These are phyloP conservation scores for Thaumetopoea pityocampa DNA, from an alignment of 1,140 invertebrate genomes.

Conservation along the genomic window DNA sequence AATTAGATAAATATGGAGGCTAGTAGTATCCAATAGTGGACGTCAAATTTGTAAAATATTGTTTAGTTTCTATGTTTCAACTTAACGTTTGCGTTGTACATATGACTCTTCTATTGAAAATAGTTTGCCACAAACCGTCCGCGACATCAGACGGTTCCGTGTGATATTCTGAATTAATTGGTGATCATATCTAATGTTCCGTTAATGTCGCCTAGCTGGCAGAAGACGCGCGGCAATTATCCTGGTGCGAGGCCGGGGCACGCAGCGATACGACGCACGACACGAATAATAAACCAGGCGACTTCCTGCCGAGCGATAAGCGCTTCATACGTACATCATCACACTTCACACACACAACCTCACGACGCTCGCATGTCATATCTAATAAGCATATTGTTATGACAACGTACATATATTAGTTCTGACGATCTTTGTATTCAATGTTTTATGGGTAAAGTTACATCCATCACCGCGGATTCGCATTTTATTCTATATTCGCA, in stretches of 20 bases:
- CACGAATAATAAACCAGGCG: slow-evolving; percentile 72
- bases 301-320: slow-evolving; percentile 71
- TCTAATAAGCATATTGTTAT: slow-evolving; percentile 20
- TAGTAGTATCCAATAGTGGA: too few species aligned
- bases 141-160: too few species aligned
- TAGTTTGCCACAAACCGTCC: too few species aligned
- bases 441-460: too few species aligned
- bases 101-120: too few species aligned
- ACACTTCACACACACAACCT: slow-evolving; percentile 38
- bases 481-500: too few species aligned
- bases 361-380: slow-evolving; percentile 14
- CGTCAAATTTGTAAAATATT: too few species aligned
- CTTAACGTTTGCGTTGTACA: too few species aligned
- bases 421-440: slow-evolving; percentile 19
- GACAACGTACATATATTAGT: slow-evolving; percentile 12
- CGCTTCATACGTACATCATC: slow-evolving; percentile 56
- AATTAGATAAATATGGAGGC: too few species aligned
- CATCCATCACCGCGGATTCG: too few species aligned
- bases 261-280: slow-evolving; percentile 64
- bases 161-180: neutral
- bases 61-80: too few species aligned
- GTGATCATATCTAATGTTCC: neutral
- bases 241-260: slow-evolving; percentile 45
- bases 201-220: neutral
- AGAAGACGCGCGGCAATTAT: slow-evolving; percentile 48